Evolutionary conservation across 1,140 invertebrate species (phyloP).

Genomic region (Euschistus heros): DNA sequence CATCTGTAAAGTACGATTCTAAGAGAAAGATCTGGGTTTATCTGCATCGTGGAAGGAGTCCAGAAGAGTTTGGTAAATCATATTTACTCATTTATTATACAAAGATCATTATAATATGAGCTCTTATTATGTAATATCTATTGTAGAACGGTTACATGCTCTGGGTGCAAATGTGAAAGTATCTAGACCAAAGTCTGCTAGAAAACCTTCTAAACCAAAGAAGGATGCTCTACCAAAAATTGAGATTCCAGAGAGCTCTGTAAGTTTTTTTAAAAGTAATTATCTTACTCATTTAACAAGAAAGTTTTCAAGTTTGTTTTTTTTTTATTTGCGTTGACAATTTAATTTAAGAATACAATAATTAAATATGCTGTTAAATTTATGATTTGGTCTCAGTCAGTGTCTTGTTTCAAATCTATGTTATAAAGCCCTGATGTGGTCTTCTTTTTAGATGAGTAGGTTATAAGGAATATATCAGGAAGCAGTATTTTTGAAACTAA

Average conservation of each 20-base stretch:
- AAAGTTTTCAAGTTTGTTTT: too few species aligned
- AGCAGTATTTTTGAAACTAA: too few species aligned
- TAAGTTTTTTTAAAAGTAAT: conserved; percentile 1
- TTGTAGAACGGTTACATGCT: conserved; percentile 43
- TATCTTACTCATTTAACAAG: too few species aligned
- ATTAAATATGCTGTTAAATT: too few species aligned
- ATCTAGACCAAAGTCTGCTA: conserved; percentile 41
- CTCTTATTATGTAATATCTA: neutral
- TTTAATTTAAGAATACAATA: too few species aligned
- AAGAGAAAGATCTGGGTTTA: conserved; percentile 86
- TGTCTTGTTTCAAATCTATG: too few species aligned
- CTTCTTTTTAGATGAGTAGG: too few species aligned
- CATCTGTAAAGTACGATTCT: conserved; percentile 81
- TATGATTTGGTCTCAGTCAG: too few species aligned
- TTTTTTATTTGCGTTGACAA: too few species aligned
- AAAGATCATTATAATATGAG: neutral
- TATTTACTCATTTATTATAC: neutral
- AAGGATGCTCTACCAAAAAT: conserved; percentile 21
- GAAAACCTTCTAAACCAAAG: conserved; percentile 35
- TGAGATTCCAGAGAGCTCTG: neutral
- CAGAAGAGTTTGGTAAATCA: conserved; percentile 56
- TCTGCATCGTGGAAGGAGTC: conserved; percentile 63
- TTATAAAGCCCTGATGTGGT: too few species aligned
- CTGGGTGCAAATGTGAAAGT: conserved; percentile 36
- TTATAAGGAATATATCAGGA: too few species aligned